These are phyloP conservation scores for Melanotaenia duboulayi DNA, from an alignment of 2,113 vertebrate species.

Conservation along the genomic window DNA sequence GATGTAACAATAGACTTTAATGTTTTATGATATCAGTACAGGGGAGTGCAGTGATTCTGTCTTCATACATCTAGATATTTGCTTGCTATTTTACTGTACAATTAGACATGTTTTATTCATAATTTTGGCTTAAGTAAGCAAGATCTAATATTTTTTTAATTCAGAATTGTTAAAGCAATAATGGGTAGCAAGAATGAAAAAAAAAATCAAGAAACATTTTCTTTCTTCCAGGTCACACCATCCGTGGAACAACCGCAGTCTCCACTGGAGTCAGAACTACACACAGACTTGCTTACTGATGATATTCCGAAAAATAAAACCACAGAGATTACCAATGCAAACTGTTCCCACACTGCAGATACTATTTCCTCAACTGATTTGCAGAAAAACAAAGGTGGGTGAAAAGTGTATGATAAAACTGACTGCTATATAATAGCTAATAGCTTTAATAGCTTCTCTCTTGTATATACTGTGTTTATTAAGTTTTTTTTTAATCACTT, in stretches of 20 bases:
- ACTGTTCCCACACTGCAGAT: constrained; percentile 41
- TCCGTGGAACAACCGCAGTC: constrained; percentile 50
- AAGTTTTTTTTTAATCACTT: too few relatives aligned
- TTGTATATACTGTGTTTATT: too few relatives aligned
- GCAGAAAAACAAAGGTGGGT: constrained; percentile 73
- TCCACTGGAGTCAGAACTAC: constrained; percentile 52
- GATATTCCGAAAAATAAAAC: constrained; percentile 58
- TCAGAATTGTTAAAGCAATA: constrained; percentile 22
- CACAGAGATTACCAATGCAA: constrained; percentile 36
- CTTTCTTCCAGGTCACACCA: constrained; percentile 59
- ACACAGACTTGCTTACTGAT: constrained; percentile 45
- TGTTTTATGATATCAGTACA: constrained; percentile 71
- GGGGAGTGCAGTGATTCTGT: constrained; percentile 39
- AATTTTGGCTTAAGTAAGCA: constrained; percentile 57
- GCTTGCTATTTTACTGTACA: constrained; percentile 58
- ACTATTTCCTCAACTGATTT: constrained; percentile 35
- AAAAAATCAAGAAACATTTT: constrained; percentile 10
- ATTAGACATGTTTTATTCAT: constrained; percentile 73
- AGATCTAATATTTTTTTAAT: constrained; percentile 34
- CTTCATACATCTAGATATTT: constrained; percentile 64
- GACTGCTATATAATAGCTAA: constrained; percentile 5
- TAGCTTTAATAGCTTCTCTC: too few relatives aligned
- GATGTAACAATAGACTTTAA: constrained; percentile 68
- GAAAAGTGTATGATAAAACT: constrained; percentile 12
- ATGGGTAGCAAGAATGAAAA: not conserved